Conservation (phyloP, 2,113 vertebrate genomes). For the Nesoenas mayeri region DNA sequence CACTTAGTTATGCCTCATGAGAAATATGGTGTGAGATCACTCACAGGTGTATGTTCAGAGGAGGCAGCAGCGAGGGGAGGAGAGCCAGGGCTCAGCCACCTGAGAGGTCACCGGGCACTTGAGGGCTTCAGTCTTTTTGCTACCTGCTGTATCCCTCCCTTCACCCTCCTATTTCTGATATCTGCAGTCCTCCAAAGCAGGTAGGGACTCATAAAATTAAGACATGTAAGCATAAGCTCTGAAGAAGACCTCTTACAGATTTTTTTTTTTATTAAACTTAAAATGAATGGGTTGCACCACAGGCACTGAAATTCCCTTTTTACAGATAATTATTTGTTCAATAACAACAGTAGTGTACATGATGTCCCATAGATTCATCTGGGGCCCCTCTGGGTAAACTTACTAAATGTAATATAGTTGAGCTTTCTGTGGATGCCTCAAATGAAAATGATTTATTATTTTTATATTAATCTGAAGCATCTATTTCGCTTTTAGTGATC, state of each 20-base stretch:
- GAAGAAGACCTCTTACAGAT: background rate
- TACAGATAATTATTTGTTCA: background rate
- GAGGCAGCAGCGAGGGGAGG: background rate
- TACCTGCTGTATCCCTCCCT: background rate
- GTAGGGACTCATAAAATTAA: background rate
- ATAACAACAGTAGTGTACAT: background rate
- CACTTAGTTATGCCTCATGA: background rate
- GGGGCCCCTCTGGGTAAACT: background rate
- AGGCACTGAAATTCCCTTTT: background rate
- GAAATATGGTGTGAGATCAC: background rate
- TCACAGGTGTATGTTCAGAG: background rate
- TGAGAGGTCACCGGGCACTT: background rate
- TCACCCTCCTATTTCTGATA: background rate
- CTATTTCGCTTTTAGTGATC: background rate
- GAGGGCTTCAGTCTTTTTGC: background rate
- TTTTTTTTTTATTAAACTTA: background rate
- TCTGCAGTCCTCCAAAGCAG: background rate
- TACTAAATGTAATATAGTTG: background rate
- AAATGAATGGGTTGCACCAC: background rate
- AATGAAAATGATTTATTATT: background rate
- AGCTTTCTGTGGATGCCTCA: background rate
- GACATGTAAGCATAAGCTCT: background rate
- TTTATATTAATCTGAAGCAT: background rate
- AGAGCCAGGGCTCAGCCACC: fast-evolving
- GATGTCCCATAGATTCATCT: background rate